Percentiles rank a stretch among this genome's conserved stretches.
Evolutionary conservation across 1,140 invertebrate species (phyloP).

Genomic region (Caenorhabditis briggsae): DNA sequence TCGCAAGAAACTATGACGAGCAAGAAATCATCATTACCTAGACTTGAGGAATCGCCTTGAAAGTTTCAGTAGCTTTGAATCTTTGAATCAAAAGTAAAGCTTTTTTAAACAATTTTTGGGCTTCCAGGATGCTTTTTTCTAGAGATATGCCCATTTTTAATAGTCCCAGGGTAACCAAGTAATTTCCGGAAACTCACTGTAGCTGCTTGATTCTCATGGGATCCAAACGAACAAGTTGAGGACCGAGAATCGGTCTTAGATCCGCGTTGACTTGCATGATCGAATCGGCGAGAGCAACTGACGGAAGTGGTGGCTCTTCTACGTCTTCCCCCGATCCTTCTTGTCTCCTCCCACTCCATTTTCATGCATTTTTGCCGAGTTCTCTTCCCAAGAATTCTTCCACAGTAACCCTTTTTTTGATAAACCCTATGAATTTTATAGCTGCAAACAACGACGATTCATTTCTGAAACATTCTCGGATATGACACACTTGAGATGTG

Average conservation of each 20-base stretch:
- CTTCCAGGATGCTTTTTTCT: too few species aligned
- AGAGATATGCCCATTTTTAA: too few species aligned
- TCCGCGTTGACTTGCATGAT: constrained; percentile 70
- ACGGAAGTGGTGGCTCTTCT: not conserved
- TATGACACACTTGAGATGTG: not conserved
- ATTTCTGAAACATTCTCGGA: constrained; percentile 25
- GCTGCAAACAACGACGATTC: not conserved
- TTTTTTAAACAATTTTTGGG: too few species aligned
- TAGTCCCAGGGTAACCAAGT: too few species aligned
- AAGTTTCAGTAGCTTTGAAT: too few species aligned
- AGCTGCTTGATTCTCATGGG: constrained; percentile 71
- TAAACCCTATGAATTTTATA: constrained; percentile 33
- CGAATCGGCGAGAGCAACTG: constrained; percentile 17
- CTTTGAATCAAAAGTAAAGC: too few species aligned
- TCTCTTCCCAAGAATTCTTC: not conserved
- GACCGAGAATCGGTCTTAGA: constrained; percentile 70
- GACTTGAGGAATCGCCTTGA: too few species aligned
- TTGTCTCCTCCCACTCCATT: not conserved
- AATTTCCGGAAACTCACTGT: constrained; percentile 63
- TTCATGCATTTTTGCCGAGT: constrained; percentile 44
- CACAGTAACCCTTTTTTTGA: not conserved
- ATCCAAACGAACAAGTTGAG: constrained; percentile 70
- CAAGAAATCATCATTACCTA: too few species aligned
- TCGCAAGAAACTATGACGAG: too few species aligned
- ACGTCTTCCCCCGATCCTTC: not conserved